Base-by-base conservation (phyloP, 2,113 vertebrate genomes). In the Oncorhynchus mykiss region DNA sequence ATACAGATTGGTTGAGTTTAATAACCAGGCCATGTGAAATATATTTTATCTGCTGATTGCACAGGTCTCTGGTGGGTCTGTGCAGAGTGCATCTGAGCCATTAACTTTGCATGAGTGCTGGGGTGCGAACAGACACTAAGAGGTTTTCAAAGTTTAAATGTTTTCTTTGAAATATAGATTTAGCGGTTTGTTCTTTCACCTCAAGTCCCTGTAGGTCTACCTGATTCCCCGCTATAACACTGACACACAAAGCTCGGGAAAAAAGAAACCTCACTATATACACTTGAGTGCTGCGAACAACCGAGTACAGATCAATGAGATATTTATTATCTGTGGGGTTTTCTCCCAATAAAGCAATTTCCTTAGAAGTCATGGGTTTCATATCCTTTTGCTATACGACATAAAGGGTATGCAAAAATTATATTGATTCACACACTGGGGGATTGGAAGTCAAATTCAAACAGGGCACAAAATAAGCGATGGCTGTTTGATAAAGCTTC, bases 61-160 rank as follows among this genome's bases (percentile, higher is more conserved):
- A 48, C 49, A 77, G 51, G 80, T 82, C 80, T 62, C 80, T 64
- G 34, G 73, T 83, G 74, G 34, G 13, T 34, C 71, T 74, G 24
- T 16, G 66, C 54, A 64, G 62, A 51, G 68, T 74, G 68, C 79
- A 70, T 80, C 48, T 70, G 75, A 74, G 70, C 39, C 60, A 69
- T 75, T 75, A 71, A 78, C 72, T 72, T 71, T 67, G 72, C 74
- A 77, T 66, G 67, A 77, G 59, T 67, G 78, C 12, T 25, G 72
- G 68, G 71, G 12, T 59, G 49, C n/a, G 57, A 80, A 65, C 68
- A 48, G 18, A 31, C 51, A 75, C 22, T 66, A 39, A 73, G 39
- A 70, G 77, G 73, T 45, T 76, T 70, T 66, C 62, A 73, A 29
- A 49, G 81, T 79, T 79, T 79, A 79, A 79, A 79, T 67, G 75